Percentiles rank a stretch among this genome's conserved stretches.
Evolutionary conservation across 2,888 invertebrate species (phyloP).

Genomic region (Dilophus febrilis): DNA sequence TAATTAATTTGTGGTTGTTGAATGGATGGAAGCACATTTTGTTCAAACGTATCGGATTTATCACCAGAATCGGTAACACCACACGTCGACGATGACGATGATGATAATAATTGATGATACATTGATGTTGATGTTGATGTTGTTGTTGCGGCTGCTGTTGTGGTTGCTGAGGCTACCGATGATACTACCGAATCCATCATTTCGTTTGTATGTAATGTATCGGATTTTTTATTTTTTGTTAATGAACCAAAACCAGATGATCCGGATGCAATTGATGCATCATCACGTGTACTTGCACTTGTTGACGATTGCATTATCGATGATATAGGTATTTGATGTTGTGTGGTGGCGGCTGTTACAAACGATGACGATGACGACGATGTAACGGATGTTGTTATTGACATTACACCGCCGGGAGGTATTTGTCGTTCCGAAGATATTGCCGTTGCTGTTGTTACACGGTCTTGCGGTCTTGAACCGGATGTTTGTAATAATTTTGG

Average conservation of each 20-base stretch:
- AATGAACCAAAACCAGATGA: slow-evolving; percentile 77
- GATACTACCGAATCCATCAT: slow-evolving; percentile 20
- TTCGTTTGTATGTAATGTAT: slow-evolving; percentile 13
- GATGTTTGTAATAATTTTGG: neutral
- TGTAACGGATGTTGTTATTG: neutral
- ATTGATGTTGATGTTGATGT: slow-evolving; percentile 30
- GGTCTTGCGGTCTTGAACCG: slow-evolving; percentile 8
- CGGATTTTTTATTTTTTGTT: slow-evolving; percentile 43
- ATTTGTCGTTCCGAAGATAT: slow-evolving; percentile 9
- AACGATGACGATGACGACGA: neutral
- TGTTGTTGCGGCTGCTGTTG: slow-evolving; percentile 28
- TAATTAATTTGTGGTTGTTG: neutral
- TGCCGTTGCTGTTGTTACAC: slow-evolving; percentile 3
- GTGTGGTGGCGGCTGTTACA: slow-evolving; percentile 25
- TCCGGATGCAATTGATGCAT: slow-evolving; percentile 49
- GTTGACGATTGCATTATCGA: too few species aligned
- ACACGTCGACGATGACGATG: neutral
- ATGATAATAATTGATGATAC: slow-evolving; percentile 17
- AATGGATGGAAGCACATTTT: neutral
- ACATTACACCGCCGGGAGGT: slow-evolving; percentile 9
- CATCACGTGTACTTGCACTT: slow-evolving; percentile 35
- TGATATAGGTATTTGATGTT: too few species aligned
- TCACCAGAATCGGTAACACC: neutral
- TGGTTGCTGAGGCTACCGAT: slow-evolving; percentile 29
- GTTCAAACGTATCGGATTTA: too few species aligned